These are phyloP conservation scores for Gorsachius magnificus DNA, from an alignment of 2,797 vertebrate species.

Conservation along the genomic window DNA sequence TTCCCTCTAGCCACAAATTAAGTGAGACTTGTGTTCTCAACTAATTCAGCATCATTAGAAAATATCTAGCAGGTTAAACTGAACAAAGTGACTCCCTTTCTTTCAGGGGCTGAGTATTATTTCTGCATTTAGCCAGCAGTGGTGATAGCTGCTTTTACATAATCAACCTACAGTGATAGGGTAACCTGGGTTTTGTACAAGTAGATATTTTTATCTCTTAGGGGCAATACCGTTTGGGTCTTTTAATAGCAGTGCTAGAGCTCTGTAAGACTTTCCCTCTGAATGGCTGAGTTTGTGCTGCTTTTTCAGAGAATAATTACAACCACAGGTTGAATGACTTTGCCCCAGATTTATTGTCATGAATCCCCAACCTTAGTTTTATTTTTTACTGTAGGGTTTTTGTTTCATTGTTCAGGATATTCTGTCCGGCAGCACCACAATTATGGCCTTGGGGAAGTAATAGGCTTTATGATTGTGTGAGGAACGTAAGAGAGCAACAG, in stretches of 20 bases:
- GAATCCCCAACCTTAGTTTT: not conserved
- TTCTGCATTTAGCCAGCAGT: not conserved
- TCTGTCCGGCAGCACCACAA: not conserved
- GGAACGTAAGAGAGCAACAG: not conserved
- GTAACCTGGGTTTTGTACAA: not conserved
- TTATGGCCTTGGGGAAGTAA: constrained; percentile 11
- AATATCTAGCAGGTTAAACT: not conserved
- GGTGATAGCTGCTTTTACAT: not conserved
- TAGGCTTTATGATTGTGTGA: constrained; percentile 14
- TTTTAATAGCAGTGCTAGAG: not conserved
- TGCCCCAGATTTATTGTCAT: not conserved
- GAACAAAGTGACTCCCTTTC: not conserved
- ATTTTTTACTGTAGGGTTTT: constrained; percentile 8
- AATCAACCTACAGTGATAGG: not conserved
- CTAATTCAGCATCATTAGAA: not conserved
- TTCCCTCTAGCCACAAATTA: constrained; percentile 41
- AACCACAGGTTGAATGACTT: not conserved
- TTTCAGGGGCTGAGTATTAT: not conserved
- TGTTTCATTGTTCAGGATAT: not conserved
- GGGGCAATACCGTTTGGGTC: not conserved
- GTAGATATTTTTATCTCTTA: not conserved
- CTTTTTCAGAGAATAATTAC: constrained; percentile 13
- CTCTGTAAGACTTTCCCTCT: not conserved
- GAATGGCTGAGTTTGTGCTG: not conserved
- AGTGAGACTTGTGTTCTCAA: not conserved